Percentiles rank a stretch among this genome's conserved stretches.
Evolutionary conservation across 2,797 vertebrate genomes (phyloP).

Genomic region (Leuciscus waleckii): DNA sequence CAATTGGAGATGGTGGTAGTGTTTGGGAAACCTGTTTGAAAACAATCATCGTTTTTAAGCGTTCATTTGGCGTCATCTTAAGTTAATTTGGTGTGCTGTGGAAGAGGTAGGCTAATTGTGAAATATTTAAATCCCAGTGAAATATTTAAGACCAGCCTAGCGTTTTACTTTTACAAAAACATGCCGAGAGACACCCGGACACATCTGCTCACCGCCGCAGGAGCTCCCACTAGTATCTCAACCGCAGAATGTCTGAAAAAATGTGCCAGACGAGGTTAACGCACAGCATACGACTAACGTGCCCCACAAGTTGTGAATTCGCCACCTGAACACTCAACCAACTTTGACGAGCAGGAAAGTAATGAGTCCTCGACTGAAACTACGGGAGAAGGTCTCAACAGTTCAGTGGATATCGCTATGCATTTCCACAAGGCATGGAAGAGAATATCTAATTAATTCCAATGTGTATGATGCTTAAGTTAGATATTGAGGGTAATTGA

Average conservation of each 20-base stretch:
- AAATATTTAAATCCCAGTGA: conserved; percentile 36
- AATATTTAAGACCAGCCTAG: conserved; percentile 31
- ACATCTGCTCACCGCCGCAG: conserved; percentile 57
- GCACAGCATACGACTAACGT: conserved; percentile 33
- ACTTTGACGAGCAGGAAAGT: conserved; percentile 31
- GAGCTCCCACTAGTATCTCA: conserved; percentile 49
- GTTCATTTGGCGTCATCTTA: background rate
- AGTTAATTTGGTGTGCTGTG: background rate
- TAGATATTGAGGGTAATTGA: conserved; percentile 18
- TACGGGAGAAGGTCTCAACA: conserved; percentile 20
- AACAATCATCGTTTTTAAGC: background rate
- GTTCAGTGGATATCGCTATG: conserved; percentile 23
- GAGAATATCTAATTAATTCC: conserved; percentile 27
- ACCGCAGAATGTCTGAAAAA: conserved; percentile 49
- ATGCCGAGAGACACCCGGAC: conserved; percentile 48
- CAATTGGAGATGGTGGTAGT: background rate
- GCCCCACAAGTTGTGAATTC: conserved; percentile 2
- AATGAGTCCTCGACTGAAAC: conserved; percentile 13
- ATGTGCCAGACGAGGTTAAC: conserved; percentile 54
- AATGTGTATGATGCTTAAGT: conserved; percentile 13
- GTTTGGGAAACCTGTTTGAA: background rate
- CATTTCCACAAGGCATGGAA: background rate
- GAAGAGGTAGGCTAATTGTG: background rate
- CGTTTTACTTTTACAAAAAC: conserved; percentile 52
- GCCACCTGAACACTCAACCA: conserved; percentile 39